Evolutionary conservation across 2,113 vertebrate genomes (phyloP).

Genomic region (Progne subis): DNA sequence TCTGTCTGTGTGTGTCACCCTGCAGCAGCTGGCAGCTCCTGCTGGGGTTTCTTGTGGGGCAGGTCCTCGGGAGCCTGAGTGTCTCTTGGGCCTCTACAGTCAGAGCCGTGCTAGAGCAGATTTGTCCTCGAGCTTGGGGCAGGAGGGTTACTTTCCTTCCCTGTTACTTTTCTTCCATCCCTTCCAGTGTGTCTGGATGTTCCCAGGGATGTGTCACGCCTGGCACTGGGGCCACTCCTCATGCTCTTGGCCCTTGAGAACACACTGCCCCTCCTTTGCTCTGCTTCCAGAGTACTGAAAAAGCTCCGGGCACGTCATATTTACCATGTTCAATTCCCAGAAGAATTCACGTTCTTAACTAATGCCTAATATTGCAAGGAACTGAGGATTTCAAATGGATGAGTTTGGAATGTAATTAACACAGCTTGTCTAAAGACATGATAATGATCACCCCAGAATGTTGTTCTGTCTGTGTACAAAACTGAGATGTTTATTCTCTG

Average conservation of each 20-base stretch:
- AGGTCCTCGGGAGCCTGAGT: not conserved
- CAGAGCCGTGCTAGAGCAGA: not conserved
- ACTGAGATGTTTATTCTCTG: not conserved
- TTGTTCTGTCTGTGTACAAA: not conserved
- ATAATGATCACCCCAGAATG: not conserved
- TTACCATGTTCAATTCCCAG: not conserved
- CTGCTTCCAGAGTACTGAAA: not conserved
- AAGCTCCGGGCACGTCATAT: rapidly evolving
- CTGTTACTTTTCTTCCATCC: not conserved
- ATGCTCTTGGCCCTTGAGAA: not conserved
- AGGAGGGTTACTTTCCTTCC: not conserved
- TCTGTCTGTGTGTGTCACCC: not conserved
- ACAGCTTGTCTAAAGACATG: not conserved
- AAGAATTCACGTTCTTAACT: not conserved
- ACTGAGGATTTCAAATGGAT: not conserved
- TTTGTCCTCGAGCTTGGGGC: not conserved
- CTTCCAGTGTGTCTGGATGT: not conserved
- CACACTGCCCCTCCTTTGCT: not conserved
- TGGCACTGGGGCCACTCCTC: not conserved
- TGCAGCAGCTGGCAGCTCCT: not conserved
- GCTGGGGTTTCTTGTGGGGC: not conserved
- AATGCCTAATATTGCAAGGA: not conserved
- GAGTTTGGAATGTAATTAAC: not conserved
- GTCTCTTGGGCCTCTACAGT: not conserved
- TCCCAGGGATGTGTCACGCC: not conserved